Conservation (phyloP, 1,140 invertebrate genomes). For the Heliconius himera region DNA sequence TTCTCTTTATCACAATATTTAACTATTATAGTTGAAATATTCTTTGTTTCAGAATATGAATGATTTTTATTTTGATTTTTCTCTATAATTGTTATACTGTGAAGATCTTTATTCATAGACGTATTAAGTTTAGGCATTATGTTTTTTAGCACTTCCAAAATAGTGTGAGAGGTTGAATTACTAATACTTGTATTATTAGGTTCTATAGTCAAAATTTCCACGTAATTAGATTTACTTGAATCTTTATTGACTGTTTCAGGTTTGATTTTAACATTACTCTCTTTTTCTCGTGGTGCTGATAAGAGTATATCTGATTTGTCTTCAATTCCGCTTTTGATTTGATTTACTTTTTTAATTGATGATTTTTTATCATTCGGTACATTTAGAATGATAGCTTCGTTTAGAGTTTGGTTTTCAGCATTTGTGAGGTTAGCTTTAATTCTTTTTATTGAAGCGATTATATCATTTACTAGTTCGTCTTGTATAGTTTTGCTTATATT, state of each 20-base stretch:
- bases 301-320: constrained; percentile 55
- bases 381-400: constrained; percentile 70
- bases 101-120: constrained; percentile 66
- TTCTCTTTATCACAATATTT: constrained; percentile 79
- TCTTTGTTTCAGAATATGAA: constrained; percentile 65
- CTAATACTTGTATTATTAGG: constrained; percentile 59
- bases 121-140: constrained; percentile 72
- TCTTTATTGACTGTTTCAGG: constrained; percentile 35
- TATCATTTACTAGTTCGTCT: constrained; percentile 68
- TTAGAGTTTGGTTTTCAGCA: constrained; percentile 47
- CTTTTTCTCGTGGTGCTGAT: constrained; percentile 30
- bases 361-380: constrained; percentile 41
- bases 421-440: constrained; percentile 70
- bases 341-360: constrained; percentile 42
- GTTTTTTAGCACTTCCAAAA: constrained; percentile 72
- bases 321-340: constrained; percentile 68
- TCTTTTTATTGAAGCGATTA: constrained; percentile 73
- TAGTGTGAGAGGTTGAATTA: constrained; percentile 59
- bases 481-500: constrained; percentile 56
- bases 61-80: constrained; percentile 67
- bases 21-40: constrained; percentile 74
- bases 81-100: constrained; percentile 76
- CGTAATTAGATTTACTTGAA: constrained; percentile 53
- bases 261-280: constrained; percentile 40
- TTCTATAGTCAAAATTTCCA: constrained; percentile 72